These are phyloP conservation scores for Spermophilus dauricus DNA, from an alignment of 2,113 vertebrate species.

Conservation along the genomic window DNA sequence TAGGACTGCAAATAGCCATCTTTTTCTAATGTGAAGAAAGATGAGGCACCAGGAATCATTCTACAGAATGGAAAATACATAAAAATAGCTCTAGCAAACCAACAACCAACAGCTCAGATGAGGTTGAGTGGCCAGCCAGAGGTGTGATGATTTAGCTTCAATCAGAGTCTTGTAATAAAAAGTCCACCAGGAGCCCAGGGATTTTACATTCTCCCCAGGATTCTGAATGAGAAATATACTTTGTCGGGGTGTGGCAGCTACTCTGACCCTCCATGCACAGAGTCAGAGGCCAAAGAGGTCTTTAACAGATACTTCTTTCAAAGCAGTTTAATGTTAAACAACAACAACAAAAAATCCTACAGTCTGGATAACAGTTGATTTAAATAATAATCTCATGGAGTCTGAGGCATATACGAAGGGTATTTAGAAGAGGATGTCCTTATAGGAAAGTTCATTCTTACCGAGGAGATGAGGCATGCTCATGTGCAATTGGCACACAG, in stretches of 20 bases:
- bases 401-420: background rate
- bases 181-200: background rate
- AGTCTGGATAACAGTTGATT: background rate
- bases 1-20: background rate
- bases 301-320: constrained; percentile 18
- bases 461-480: background rate
- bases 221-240: background rate
- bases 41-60: background rate
- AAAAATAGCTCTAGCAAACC: background rate
- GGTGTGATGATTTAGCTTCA: background rate
- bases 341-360: background rate
- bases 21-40: background rate
- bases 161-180: background rate
- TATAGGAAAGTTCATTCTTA: constrained; percentile 29
- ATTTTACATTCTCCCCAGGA: background rate
- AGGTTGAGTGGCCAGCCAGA: background rate
- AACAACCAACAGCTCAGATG: background rate
- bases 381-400: background rate
- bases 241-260: background rate
- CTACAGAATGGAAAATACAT: background rate
- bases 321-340: background rate
- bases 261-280: background rate
- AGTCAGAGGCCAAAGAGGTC: background rate
- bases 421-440: background rate
- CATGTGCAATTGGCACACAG: background rate